Evolutionary conservation across 2,888 invertebrate species (phyloP), one percentile per base, ranked within the genome.

Genomic region (Orchestes rusci): DNA sequence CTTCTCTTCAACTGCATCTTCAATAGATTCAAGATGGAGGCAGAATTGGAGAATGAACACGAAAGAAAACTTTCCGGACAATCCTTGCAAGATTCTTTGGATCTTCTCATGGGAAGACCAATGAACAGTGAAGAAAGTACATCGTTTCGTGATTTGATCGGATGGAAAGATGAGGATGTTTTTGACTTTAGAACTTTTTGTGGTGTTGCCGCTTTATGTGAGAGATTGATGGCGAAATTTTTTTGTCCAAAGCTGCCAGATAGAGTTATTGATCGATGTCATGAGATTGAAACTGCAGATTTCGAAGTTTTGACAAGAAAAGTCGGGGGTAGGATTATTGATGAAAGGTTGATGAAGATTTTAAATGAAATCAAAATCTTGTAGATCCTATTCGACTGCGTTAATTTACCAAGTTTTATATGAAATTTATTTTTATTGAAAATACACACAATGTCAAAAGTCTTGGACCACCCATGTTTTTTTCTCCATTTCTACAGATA

Each of bases 101-200:
- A 69, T 12, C 70, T 80, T 53, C 74, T 84, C 65, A 78, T 84
- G 75, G 84, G 84, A 1, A 75, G 76, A 40, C 68, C 72, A 18
- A 64, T 84, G 45, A 69, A 69, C 0, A 57, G 66, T 5, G 65
- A 72, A 1, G 77, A 81, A 55, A 67, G 66, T 2, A 56, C 52
- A 1, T 63, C 70, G 32, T 75, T 80, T 50, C 64, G 64, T 33
- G 53, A 54, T 1, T 57, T 77, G 16, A 69, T 82, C 56, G 71
- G 72, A 16, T 79, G 78, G 76, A 61, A 67, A 0, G 69, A 67
- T 1, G 73, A 64, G 2, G 70, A 73, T 17, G 66, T 71, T 0
- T 59, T 82, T 32, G 79, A 81, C 58, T 88, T 84, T 63, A 74
- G 84, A 16, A 77, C 79, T 1, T 89, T 87, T 81, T 84, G 85